Base-by-base conservation (phyloP, 1,140 invertebrate genomes). In the Chymomyza costata region DNA sequence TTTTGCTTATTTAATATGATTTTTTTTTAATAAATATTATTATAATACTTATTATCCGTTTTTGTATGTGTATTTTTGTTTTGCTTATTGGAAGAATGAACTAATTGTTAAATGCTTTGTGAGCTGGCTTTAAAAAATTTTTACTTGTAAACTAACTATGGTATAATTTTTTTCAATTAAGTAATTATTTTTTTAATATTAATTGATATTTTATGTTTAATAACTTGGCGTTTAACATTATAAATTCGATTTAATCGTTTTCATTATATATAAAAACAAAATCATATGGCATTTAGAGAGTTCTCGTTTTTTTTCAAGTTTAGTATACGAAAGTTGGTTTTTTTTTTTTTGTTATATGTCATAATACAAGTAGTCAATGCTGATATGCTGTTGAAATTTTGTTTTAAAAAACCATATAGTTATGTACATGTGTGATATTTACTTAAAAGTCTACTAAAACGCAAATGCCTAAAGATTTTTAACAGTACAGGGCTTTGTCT, bases 241-340 rank as follows among this genome's bases (percentile, higher is more conserved):
- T 82, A 82, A 82, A 82, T 82, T 82, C 78, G 78, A 82, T 82
- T 82, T 65, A 82, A 82, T 82, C 78, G 78, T 74, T 68, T 51
- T 44, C 52, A 21, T 62, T 28, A 15, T 44, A 52, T 44, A 35
- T 65, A 60, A 60, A 37, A 56, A 25, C 46, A 61, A 37, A 52
- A 35, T 46, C 74, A 60, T 64, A 55, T 19, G 53, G 53, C 35
- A 14, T 10, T 5, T 25, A 25, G 21, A 25, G 3, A 25, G 8
- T 25, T 5, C 21, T 5, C 8, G 3, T 8, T 50, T 59, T 49
- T 41, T 63, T 53, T 53, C 39, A 28, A 28, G 25, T 28, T 28
- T 5, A 41, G 70, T 56, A 62, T 76, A 58, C 61, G 48, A 53
- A 66, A 63, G 56, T 70, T 65, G 48, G 41, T 61, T 15, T 38